phyloP scores from a whole-genome alignment of 1,140 invertebrate species.

The Drosophila serrata region DNA sequence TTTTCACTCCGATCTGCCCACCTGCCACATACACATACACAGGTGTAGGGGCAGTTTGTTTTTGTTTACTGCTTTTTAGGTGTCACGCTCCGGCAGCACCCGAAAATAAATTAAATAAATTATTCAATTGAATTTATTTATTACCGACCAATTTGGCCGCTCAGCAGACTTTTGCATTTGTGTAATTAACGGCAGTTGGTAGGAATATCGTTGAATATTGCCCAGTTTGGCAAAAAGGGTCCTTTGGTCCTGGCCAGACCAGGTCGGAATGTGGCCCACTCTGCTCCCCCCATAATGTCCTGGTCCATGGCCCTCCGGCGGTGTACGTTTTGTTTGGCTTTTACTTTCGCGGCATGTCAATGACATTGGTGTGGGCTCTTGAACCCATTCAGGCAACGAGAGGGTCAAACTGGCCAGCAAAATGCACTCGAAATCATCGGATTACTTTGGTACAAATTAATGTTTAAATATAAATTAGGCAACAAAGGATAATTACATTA shows the following conservation, averaged over 20 bases:
- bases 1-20: constrained; percentile 44
- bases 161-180: constrained; percentile 75
- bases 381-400: constrained; percentile 1
- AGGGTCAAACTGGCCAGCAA: background rate
- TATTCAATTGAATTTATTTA: constrained; percentile 85
- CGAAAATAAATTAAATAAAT: constrained; percentile 84
- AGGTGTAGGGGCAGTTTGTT: constrained; percentile 27
- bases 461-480: background rate
- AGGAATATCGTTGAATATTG: constrained; percentile 40
- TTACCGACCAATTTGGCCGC: constrained; percentile 79
- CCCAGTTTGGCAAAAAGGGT: constrained; percentile 37
- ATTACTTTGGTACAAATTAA: background rate
- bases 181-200: constrained; percentile 77
- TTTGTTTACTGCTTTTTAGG: constrained; percentile 62
- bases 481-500: background rate
- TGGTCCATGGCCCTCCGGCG: constrained; percentile 15
- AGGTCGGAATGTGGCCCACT: constrained; percentile 15
- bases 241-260: constrained; percentile 15
- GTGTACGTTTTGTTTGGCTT: constrained; percentile 27
- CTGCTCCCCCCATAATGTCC: constrained; percentile 12
- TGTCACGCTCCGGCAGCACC: constrained; percentile 55
- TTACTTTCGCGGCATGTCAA: constrained; percentile 49
- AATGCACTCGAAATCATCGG: background rate
- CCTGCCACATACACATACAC: constrained; percentile 54
- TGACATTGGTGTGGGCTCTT: constrained; percentile 50